Conservation (phyloP, 2,113 vertebrate species). For the Empidonax traillii region DNA sequence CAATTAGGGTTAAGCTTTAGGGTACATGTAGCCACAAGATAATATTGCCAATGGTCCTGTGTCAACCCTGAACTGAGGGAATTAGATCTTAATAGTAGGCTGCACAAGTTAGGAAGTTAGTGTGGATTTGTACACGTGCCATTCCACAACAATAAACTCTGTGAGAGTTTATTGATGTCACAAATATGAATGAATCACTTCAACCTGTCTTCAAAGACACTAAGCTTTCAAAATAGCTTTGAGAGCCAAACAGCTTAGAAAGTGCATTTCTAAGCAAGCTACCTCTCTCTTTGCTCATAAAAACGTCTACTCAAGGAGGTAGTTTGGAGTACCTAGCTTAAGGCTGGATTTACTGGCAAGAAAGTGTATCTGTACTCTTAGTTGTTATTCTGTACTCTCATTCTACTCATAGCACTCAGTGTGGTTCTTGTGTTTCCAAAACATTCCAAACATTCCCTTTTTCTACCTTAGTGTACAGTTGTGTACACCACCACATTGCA, state of each 20-base stretch:
- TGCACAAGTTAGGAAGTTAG: background rate
- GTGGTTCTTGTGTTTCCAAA: background rate
- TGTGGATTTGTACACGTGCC: background rate
- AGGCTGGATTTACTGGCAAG: background rate
- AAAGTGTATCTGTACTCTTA: background rate
- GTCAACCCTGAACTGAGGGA: background rate
- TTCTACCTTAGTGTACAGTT: background rate
- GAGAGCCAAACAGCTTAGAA: background rate
- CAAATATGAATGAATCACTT: background rate
- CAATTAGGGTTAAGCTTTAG: background rate
- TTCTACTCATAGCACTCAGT: background rate
- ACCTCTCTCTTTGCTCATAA: background rate
- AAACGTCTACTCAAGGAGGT: background rate
- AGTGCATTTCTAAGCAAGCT: constrained; percentile 14
- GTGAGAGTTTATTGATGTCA: background rate
- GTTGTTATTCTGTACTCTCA: background rate
- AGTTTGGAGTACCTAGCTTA: background rate
- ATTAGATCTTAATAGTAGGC: background rate
- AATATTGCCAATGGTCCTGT: background rate
- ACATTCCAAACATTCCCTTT: background rate
- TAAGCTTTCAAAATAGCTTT: constrained; percentile 17
- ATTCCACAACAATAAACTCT: background rate
- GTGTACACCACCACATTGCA: too few species aligned
- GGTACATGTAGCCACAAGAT: background rate
- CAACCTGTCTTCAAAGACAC: background rate